Evolutionary conservation across 2,113 vertebrate genomes (phyloP).

Genomic region (Carollia perspicillata): DNA sequence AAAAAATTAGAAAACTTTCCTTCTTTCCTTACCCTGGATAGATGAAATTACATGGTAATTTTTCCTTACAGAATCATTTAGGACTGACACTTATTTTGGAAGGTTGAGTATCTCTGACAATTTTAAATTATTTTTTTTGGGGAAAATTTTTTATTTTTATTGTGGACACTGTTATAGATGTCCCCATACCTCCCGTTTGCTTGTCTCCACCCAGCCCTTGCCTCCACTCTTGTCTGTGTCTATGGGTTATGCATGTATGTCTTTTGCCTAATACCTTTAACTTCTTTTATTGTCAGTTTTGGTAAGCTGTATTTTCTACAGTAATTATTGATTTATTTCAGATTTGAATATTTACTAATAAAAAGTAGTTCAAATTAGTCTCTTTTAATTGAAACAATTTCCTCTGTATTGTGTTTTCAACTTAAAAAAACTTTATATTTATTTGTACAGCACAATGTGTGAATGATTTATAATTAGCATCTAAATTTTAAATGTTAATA

Average conservation of each 20-base stretch:
- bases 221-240: no score
- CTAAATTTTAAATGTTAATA: neutral
- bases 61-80: neutral
- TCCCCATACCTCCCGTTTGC: no score
- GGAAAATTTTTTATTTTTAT: neutral
- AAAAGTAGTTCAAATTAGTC: neutral
- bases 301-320: neutral
- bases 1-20: neutral
- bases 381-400: neutral
- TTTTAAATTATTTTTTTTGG: neutral
- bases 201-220: no score
- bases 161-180: no score
- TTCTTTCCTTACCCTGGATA: neutral
- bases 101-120: neutral
- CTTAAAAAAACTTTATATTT: neutral
- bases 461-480: constrained; percentile 21
- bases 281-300: neutral
- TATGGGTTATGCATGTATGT: no score
- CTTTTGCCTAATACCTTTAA: no score
- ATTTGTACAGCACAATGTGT: neutral
- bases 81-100: neutral
- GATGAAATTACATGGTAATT: neutral
- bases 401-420: neutral
- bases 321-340: neutral
- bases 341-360: neutral